Base-by-base conservation (phyloP, 2,797 vertebrate genomes). In the Gymnothorax javanicus region DNA sequence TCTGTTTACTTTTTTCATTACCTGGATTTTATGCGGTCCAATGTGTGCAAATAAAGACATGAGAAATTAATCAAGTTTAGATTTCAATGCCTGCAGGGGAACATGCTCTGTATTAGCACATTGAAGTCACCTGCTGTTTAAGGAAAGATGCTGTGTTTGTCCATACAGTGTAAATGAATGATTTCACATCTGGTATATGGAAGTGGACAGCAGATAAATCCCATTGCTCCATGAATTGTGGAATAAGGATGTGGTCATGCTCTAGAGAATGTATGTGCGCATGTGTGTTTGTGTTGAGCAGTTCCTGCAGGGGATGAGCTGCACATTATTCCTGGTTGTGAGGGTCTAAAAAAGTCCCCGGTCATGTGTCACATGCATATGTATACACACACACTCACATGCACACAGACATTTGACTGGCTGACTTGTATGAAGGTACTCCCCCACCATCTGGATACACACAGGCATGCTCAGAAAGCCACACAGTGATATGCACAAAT, bases 311-410 rank as follows among this genome's bases (percentile, higher is more conserved):
- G 43, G 23, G 71, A 3, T 27, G 33, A 33, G 33, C 27, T 43
- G 8, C 85, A 81, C 85, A 8, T 75, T 69, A 25, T 75, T 85
- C 25, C 84, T 60, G 75, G 7, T 52, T 52, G 33, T 50, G 33
- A 50, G 75, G 75, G 43, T 79, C 75, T 54, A 43, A 54, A 50
- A 54, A 50, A 7, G 75, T 54, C 75, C 75, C 75, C 54, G 50
- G 43, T 23, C 43, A 79, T 79, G 75, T 52, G 15, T 54, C 75
- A 54, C 59, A 62, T 12, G 59, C 3, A 62, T 20, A 62, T 20
- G 20, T 0, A 60, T 15, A 60, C 59, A 60, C 59, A 62, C 60
- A 62, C 60, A 20, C 60, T 17, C 62, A 67, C 33, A 43, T 43
- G 33, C 33, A 43, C 33, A 43, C 33, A 43, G 33, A 43, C 33